phyloP scores from a whole-genome alignment of 2,113 vertebrate species.

The Tragelaphus imberbis region DNA sequence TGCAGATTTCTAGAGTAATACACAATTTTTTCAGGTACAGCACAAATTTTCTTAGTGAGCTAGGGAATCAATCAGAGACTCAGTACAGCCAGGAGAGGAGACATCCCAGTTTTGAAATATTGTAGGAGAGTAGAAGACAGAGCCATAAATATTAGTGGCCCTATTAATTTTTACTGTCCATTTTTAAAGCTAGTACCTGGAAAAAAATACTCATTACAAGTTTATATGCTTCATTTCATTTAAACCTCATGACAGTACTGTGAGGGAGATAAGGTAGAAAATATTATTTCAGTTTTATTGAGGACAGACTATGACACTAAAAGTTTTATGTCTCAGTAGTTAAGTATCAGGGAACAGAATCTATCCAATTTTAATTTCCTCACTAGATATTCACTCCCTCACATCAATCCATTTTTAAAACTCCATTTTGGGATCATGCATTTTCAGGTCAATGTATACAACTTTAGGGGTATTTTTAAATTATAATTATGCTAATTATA shows the following conservation, averaged over 20 bases:
- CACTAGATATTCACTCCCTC: neutral
- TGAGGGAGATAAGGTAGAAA: neutral
- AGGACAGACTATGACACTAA: neutral
- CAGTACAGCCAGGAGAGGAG: neutral
- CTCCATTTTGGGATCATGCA: neutral
- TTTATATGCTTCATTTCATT: constrained; percentile 18
- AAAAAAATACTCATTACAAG: neutral
- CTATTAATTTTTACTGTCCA: neutral
- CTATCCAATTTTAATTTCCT: neutral
- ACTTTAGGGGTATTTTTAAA: neutral
- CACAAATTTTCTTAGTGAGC: neutral
- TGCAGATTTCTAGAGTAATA: neutral
- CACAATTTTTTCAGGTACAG: neutral
- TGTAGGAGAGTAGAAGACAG: neutral
- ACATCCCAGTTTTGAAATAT: neutral
- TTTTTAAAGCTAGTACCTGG: neutral
- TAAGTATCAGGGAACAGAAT: neutral
- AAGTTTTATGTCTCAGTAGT: neutral
- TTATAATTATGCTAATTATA: neutral
- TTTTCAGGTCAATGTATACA: neutral
- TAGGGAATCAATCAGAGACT: neutral
- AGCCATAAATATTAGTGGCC: neutral
- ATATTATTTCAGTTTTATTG: constrained; percentile 10
- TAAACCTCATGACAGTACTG: neutral
- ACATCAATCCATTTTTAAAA: neutral